Conservation (phyloP, 2,797 vertebrate species). For the Luscinia luscinia region DNA sequence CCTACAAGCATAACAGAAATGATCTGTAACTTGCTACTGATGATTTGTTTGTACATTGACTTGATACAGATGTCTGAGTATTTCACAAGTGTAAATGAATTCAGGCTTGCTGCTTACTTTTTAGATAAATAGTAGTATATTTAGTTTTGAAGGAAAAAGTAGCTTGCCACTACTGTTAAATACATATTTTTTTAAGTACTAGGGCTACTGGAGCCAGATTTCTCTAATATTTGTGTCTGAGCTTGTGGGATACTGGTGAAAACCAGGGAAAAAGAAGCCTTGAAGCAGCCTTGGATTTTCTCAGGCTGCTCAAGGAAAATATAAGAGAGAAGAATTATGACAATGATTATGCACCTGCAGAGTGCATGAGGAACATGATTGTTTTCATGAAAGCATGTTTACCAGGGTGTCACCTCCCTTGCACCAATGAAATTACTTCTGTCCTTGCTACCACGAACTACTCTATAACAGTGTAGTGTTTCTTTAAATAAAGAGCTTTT, state of each 20-base stretch:
- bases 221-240: neutral
- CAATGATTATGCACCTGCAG: too few species aligned
- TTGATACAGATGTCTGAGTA: neutral
- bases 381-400: too few species aligned
- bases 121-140: neutral
- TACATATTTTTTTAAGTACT: neutral
- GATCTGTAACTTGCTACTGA: neutral
- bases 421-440: too few species aligned
- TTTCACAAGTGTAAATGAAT: neutral
- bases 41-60: neutral
- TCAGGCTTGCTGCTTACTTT: neutral
- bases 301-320: too few species aligned
- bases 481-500: too few species aligned
- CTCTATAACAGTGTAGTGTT: too few species aligned
- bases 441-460: too few species aligned
- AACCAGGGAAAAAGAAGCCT: too few species aligned
- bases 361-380: too few species aligned
- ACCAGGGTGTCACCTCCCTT: too few species aligned
- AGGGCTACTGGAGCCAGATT: neutral
- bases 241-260: neutral
- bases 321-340: too few species aligned
- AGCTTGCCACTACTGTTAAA: neutral
- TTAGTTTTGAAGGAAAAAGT: neutral
- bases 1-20: neutral
- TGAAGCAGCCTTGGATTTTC: too few species aligned